Conservation (phyloP, 2,113 vertebrate genomes). For the Pagrus major region DNA sequence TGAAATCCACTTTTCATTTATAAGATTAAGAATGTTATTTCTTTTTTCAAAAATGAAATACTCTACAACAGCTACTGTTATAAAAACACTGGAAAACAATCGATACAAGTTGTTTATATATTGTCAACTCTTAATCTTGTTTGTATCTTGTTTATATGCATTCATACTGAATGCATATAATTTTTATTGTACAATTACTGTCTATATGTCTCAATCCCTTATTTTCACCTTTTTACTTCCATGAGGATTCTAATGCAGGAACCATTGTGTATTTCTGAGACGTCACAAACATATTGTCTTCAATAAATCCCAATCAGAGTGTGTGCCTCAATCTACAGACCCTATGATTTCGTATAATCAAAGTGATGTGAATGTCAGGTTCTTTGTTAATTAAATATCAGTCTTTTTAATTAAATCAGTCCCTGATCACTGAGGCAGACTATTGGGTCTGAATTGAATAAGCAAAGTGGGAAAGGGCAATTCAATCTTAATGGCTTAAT, state of each 20-base stretch:
- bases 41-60: neutral
- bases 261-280: neutral
- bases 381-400: constrained; percentile 70
- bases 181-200: neutral
- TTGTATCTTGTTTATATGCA: too few species aligned
- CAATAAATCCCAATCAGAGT: neutral
- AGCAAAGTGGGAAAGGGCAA: constrained; percentile 75
- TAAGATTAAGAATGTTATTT: neutral
- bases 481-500: constrained; percentile 63
- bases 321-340: neutral
- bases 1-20: neutral
- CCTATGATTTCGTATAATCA: constrained; percentile 40
- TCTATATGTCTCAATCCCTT: neutral
- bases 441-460: constrained; percentile 66
- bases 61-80: too few species aligned
- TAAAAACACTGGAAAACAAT: too few species aligned
- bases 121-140: neutral
- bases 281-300: neutral
- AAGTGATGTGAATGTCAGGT: constrained; percentile 36
- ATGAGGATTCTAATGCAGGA: neutral
- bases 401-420: constrained; percentile 69
- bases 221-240: neutral
- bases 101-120: neutral
- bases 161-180: neutral
- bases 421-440: constrained; percentile 49